Percentiles rank a stretch among this genome's conserved stretches.
phyloP scores from a whole-genome alignment of 2,888 invertebrate genomes.

The Drosophila putrida region DNA sequence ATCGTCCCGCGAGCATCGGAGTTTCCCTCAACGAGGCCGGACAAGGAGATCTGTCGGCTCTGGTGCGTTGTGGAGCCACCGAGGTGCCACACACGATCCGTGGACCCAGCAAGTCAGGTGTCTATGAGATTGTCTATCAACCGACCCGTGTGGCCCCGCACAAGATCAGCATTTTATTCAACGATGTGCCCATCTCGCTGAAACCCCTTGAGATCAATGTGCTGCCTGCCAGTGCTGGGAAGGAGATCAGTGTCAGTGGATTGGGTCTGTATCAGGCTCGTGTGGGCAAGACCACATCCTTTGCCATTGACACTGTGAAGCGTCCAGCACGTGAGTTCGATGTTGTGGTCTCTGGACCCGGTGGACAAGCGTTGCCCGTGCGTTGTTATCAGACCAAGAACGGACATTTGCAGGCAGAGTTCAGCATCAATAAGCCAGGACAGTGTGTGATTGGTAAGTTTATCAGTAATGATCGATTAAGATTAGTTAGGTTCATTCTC shows the following conservation, averaged over 20 bases:
- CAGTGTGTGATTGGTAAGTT: slow-evolving; percentile 88
- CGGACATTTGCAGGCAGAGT: slow-evolving; percentile 97
- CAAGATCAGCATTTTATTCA: slow-evolving; percentile 93
- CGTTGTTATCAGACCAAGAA: slow-evolving; percentile 98
- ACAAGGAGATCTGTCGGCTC: slow-evolving; percentile 92
- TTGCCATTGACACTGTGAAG: slow-evolving; percentile 95
- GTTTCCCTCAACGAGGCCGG: slow-evolving; percentile 93
- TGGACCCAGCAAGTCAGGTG: slow-evolving; percentile 89
- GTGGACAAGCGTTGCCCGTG: slow-evolving; percentile 93
- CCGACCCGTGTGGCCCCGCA: slow-evolving; percentile 95
- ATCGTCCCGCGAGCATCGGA: slow-evolving; percentile 92
- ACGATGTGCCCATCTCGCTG: slow-evolving; percentile 90
- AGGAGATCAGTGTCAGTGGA: slow-evolving; percentile 91
- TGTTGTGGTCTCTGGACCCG: slow-evolving; percentile 94
- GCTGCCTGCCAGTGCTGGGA: slow-evolving; percentile 89
- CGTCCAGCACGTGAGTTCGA: slow-evolving; percentile 95
- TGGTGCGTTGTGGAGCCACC: slow-evolving; percentile 92
- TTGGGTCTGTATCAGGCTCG: slow-evolving; percentile 94
- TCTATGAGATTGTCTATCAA: slow-evolving; percentile 94
- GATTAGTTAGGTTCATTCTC: not conserved
- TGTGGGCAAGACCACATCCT: slow-evolving; percentile 92
- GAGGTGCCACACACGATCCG: slow-evolving; percentile 93
- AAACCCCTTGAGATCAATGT: slow-evolving; percentile 87
- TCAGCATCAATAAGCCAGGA: slow-evolving; percentile 92
- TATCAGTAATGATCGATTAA: too few relatives aligned